Base-by-base conservation (phyloP, 2,113 vertebrate genomes). In the Hiodon tergisus region DNA sequence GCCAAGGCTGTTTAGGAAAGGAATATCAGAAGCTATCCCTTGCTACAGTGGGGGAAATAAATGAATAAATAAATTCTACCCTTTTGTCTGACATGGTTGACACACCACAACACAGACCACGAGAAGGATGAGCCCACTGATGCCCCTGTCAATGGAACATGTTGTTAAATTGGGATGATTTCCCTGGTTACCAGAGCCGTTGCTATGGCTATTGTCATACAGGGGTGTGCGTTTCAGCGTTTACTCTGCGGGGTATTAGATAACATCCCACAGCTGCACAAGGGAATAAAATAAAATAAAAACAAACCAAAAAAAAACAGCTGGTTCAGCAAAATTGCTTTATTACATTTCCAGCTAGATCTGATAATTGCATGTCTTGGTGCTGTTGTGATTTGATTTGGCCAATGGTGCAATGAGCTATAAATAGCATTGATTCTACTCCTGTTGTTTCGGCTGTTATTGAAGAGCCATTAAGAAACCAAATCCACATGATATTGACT, bases 131-230 rank as follows among this genome's bases (percentile, higher is more conserved):
- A 51, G 73, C 69, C 67, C 48, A 79, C 68, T 79, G 75, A 74
- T 74, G 71, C 76, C 58, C 62, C 67, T 72, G 75, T 65, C 70
- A 71, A 68, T 70, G 83, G 81, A 85, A 73, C 80, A 51, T 2
- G 57, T 71, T 81, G 82, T 82, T 78, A 76, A 79, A 63, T 76
- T 80, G 67, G 53, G 83, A 85, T 79, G 80, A 78, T 78, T 16
- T 50, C 67, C 10, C 80, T 85, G 76, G 72, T 84, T 67, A 84
- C 58, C 54, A 68, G 72, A 84, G 81, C 77, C 1, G 83, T 88
- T 86, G 81, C 87, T 66, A 86, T 82, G 83, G 84, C 58, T 72
- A 57, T 79, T 48, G 50, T 14, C 68, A 55, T 71, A 82, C 76
- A 79, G 50, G 62, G 72, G 55, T 76, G 47, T 75, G 72, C 57